phyloP scores from a whole-genome alignment of 2,888 invertebrate species.

The Melanargia galathea region DNA sequence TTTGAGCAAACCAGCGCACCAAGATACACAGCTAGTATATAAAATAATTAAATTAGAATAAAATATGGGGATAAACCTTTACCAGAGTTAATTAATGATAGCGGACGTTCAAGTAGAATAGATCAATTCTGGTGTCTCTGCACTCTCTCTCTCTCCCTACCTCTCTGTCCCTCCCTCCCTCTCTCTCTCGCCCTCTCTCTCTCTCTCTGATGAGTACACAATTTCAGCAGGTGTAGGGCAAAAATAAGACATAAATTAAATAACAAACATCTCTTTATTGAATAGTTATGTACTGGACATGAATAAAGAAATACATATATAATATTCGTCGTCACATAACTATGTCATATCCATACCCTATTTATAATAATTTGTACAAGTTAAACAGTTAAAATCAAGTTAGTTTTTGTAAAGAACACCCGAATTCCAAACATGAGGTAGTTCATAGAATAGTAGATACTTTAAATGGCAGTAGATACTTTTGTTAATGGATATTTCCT shows the following conservation, averaged over 20 bases:
- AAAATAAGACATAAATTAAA: constrained; percentile 52
- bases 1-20: no score
- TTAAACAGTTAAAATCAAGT: constrained; percentile 53
- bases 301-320: constrained; percentile 77
- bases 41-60: no score
- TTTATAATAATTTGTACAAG: constrained; percentile 67
- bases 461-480: constrained; percentile 29
- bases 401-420: constrained; percentile 51
- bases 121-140: no score
- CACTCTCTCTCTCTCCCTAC: no score
- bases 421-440: constrained; percentile 70
- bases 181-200: no score
- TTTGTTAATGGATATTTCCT: constrained; percentile 24
- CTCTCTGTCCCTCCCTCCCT: no score
- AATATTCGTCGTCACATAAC: constrained; percentile 69
- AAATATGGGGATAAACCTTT: no score
- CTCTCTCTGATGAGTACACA: no score
- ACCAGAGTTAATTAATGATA: no score
- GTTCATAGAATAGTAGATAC: constrained; percentile 46
- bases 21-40: no score
- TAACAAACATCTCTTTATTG: constrained; percentile 81
- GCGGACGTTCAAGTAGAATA: no score
- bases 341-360: constrained; percentile 70
- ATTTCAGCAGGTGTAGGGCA: background rate
- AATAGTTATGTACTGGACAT: constrained; percentile 79